Evolutionary conservation across 1,140 invertebrate species (phyloP).

Genomic region (Eupeodes corollae): DNA sequence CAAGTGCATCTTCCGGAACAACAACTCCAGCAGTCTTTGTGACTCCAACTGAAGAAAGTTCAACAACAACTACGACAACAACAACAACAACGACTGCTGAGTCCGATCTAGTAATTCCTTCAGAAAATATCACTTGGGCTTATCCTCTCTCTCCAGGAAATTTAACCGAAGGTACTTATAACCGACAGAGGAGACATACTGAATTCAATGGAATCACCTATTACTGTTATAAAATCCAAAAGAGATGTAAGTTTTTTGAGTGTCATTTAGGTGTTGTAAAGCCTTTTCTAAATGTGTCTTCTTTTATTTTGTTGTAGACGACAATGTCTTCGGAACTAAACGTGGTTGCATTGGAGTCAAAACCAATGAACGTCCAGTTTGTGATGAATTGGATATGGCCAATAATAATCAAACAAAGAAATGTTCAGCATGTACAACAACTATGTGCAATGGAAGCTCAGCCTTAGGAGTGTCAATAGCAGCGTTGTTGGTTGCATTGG

Average conservation of each 20-base stretch:
- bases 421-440: constrained; percentile 25
- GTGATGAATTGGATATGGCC: constrained; percentile 7
- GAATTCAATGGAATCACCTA: constrained; percentile 14
- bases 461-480: constrained; percentile 13
- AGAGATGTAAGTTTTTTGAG: constrained; percentile 7
- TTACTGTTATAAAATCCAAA: constrained; percentile 23
- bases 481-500: constrained; percentile 13
- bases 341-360: constrained; percentile 26
- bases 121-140: no score
- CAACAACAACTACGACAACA: not conserved
- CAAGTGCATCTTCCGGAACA: not conserved
- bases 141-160: no score
- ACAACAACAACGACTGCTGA: not conserved
- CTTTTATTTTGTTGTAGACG: not conserved
- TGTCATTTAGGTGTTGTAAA: no score
- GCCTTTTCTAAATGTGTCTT: not conserved
- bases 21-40: not conserved
- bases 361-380: constrained; percentile 15
- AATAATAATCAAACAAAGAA: constrained; percentile 10
- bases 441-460: constrained; percentile 21
- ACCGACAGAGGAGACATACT: no score
- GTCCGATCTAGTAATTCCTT: no score
- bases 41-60: not conserved
- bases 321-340: constrained; percentile 16
- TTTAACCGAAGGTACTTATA: no score